phyloP scores from a whole-genome alignment of 37 sponge, comb jelly and placozoan species.

The Crambe crambe region DNA sequence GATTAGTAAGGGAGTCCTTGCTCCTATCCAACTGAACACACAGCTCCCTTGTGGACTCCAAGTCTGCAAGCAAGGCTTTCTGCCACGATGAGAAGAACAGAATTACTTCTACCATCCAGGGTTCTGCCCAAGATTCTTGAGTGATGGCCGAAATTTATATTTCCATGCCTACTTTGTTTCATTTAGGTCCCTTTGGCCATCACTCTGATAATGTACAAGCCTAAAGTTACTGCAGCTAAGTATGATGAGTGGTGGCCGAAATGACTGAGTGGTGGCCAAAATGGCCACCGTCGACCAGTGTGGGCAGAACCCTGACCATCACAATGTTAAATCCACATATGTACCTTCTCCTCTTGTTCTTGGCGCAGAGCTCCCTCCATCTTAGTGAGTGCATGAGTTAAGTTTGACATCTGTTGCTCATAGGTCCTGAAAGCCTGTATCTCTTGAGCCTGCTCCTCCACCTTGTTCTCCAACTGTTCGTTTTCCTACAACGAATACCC shows the following conservation, averaged over 20 bases:
- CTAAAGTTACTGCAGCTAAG: too few relatives aligned
- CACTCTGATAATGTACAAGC: too few relatives aligned
- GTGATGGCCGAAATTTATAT: too few relatives aligned
- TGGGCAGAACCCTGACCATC: too few relatives aligned
- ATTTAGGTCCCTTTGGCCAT: too few relatives aligned
- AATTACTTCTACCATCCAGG: too few relatives aligned
- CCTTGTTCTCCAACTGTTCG: slow-evolving; percentile 56
- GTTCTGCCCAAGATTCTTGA: neutral
- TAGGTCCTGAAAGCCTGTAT: slow-evolving; percentile 61
- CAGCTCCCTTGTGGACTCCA: slow-evolving; percentile 75
- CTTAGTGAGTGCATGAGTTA: slow-evolving; percentile 71
- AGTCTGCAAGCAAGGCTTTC: slow-evolving; percentile 77
- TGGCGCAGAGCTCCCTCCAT: slow-evolving; percentile 75
- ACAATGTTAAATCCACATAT: too few relatives aligned
- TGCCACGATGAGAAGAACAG: neutral
- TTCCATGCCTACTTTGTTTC: too few relatives aligned
- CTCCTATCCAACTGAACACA: slow-evolving; percentile 79
- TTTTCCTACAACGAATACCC: slow-evolving; percentile 43
- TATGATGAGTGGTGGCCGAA: too few relatives aligned
- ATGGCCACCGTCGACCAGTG: too few relatives aligned
- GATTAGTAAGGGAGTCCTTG: slow-evolving; percentile 67
- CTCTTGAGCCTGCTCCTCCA: slow-evolving; percentile 69
- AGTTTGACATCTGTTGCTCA: slow-evolving; percentile 73
- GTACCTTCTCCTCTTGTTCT: slow-evolving; percentile 91
- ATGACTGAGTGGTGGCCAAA: too few relatives aligned